phyloP scores from a whole-genome alignment of 2,888 invertebrate genomes.

The Hecatera dysodea region DNA sequence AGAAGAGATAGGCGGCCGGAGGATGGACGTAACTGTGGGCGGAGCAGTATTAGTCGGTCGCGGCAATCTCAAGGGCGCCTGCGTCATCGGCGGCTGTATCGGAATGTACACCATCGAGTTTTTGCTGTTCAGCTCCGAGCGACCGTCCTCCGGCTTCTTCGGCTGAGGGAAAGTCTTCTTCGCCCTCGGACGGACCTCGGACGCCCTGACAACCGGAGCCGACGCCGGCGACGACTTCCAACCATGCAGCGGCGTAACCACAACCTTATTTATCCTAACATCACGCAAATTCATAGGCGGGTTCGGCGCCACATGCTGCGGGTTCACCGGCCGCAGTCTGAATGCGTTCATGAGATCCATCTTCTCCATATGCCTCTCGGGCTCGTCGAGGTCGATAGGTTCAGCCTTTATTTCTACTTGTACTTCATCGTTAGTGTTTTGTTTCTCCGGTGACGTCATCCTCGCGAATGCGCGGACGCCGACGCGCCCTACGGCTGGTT shows the following conservation, averaged over 20 bases:
- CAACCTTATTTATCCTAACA: slow-evolving; percentile 83
- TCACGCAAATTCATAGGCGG: slow-evolving; percentile 75
- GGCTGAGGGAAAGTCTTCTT: slow-evolving; percentile 86
- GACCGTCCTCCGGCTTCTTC: slow-evolving; percentile 79
- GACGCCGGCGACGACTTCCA: slow-evolving; percentile 61
- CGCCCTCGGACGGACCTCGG: slow-evolving; percentile 77
- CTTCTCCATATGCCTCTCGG: slow-evolving; percentile 81
- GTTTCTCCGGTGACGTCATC: slow-evolving; percentile 78
- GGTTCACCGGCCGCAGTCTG: slow-evolving; percentile 81
- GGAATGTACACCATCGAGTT: slow-evolving; percentile 89
- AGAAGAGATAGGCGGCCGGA: slow-evolving; percentile 54
- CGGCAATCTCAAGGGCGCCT: slow-evolving; percentile 76
- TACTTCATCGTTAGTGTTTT: slow-evolving; percentile 68
- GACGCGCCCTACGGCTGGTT: slow-evolving; percentile 80
- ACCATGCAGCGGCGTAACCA: slow-evolving; percentile 70
- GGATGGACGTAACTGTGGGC: slow-evolving; percentile 51
- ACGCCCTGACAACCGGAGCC: slow-evolving; percentile 62
- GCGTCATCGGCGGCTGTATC: slow-evolving; percentile 85
- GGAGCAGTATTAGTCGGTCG: slow-evolving; percentile 65
- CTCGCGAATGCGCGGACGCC: slow-evolving; percentile 87
- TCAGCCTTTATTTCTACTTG: slow-evolving; percentile 86
- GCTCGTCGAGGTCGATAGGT: slow-evolving; percentile 84
- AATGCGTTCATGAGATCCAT: slow-evolving; percentile 85
- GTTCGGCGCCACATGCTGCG: slow-evolving; percentile 45
- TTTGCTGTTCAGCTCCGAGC: slow-evolving; percentile 84